Evolutionary conservation across 2,797 vertebrate genomes (phyloP).

Genomic region (Halcyon chelicuti): DNA sequence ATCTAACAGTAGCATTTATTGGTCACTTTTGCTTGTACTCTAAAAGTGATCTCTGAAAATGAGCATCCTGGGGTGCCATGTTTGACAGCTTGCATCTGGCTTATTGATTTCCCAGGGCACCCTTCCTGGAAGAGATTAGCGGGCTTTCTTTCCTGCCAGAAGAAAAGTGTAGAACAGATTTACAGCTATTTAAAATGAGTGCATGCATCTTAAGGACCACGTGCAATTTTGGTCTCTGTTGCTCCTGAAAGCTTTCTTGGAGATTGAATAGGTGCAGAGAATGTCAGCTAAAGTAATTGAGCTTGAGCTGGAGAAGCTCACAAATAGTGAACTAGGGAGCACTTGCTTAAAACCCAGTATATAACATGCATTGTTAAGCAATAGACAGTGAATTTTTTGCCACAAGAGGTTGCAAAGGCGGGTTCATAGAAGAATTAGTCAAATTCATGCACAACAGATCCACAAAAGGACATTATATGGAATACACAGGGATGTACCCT

Average conservation of each 20-base stretch:
- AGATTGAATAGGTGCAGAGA: not conserved
- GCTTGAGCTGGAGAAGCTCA: not conserved
- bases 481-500: not conserved
- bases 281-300: not conserved
- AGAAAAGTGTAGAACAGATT: not conserved
- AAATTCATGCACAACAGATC: not conserved
- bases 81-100: not conserved
- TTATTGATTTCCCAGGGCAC: not conserved
- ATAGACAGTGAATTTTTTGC: not conserved
- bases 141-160: not conserved
- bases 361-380: not conserved
- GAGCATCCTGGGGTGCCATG: not conserved
- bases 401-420: not conserved
- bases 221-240: not conserved
- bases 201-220: not conserved
- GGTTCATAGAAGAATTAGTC: not conserved
- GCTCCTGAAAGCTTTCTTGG: not conserved
- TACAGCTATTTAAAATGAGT: not conserved
- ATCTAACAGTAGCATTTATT: not conserved
- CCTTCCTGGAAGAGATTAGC: not conserved
- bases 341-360: not conserved
- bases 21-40: not conserved
- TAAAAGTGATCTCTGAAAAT: not conserved
- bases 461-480: not conserved
- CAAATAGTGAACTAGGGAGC: not conserved